Conservation (phyloP, 1,140 invertebrate species). For the Listronotus oregonensis region DNA sequence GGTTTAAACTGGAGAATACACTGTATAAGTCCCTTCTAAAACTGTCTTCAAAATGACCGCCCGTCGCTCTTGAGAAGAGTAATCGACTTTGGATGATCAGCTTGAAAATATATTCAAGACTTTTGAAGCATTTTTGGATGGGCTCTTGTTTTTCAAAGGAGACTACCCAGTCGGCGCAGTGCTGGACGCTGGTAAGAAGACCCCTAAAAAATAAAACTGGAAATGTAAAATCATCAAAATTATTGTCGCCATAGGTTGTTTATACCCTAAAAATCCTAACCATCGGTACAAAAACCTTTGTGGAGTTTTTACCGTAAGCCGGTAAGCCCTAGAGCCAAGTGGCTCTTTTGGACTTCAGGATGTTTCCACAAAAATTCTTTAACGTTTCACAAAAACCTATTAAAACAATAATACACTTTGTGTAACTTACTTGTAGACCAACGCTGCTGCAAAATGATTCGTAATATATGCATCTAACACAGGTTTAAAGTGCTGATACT, state of each 20-base stretch:
- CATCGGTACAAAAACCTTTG: too few species aligned
- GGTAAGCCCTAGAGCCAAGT: too few species aligned
- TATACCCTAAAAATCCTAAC: too few species aligned
- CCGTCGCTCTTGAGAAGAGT: constrained; percentile 85
- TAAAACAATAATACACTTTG: too few species aligned
- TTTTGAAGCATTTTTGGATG: constrained; percentile 87
- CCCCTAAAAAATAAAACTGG: too few species aligned
- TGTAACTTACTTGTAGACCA: constrained; percentile 89
- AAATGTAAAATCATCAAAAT: too few species aligned
- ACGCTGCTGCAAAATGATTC: constrained; percentile 91
- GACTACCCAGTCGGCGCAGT: constrained; percentile 88
- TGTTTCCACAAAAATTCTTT: too few species aligned
- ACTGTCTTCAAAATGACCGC: constrained; percentile 85
- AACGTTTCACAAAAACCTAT: too few species aligned
- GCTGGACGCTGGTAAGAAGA: constrained; percentile 83
- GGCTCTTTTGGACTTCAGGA: too few species aligned
- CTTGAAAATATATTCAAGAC: constrained; percentile 93
- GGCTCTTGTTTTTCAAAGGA: constrained; percentile 84
- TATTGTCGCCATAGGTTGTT: too few species aligned
- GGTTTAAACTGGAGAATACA: constrained; percentile 76
- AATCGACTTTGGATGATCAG: constrained; percentile 91
- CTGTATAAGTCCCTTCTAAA: constrained; percentile 78
- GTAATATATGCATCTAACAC: constrained; percentile 96
- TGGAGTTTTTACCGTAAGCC: too few species aligned
- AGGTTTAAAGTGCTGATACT: constrained; percentile 94